A percentile compares a stretch with the other conserved stretches of the same genome.
These are phyloP conservation scores for Smittia sp. DNA, from an alignment of 2,888 invertebrate species.

Conservation along the genomic window DNA sequence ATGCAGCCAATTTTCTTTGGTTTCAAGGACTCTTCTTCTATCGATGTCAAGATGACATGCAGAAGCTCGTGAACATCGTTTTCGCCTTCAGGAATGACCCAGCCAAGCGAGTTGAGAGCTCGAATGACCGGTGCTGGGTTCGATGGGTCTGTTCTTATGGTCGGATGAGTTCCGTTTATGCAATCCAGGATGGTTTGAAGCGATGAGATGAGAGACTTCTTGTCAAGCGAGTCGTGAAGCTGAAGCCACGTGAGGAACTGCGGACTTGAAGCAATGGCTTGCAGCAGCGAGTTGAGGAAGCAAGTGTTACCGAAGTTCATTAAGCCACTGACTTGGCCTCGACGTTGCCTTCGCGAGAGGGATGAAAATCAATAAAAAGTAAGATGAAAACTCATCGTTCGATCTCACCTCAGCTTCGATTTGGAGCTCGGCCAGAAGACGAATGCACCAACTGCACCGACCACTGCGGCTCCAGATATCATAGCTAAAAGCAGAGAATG, in stretches of 20 bases:
- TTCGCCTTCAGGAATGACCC: constrained; percentile 86
- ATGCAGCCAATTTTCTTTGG: constrained; percentile 62
- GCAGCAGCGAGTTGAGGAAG: constrained; percentile 86
- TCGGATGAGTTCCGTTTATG: constrained; percentile 68
- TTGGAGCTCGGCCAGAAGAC: constrained; percentile 73
- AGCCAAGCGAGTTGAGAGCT: constrained; percentile 69
- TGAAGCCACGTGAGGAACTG: constrained; percentile 80
- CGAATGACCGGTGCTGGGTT: constrained; percentile 69
- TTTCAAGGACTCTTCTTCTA: constrained; percentile 75
- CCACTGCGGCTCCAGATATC: constrained; percentile 47
- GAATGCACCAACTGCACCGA: constrained; percentile 78
- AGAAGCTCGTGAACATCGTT: constrained; percentile 93
- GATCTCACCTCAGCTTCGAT: constrained; percentile 51
- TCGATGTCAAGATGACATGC: constrained; percentile 81
- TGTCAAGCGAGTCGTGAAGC: constrained; percentile 58
- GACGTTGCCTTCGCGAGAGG: constrained; percentile 58
- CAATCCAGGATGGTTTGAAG: constrained; percentile 73
- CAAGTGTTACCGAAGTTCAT: constrained; percentile 86
- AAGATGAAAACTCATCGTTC: constrained; percentile 30
- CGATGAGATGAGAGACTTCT: constrained; percentile 71
- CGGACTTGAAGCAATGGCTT: constrained; percentile 85
- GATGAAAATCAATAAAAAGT: constrained; percentile 44
- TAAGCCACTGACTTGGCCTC: constrained; percentile 78
- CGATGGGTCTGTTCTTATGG: constrained; percentile 59
- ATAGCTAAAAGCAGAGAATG: background rate